These are phyloP conservation scores for Alectoris magna DNA, from an alignment of 2,797 vertebrate species.

Conservation along the genomic window DNA sequence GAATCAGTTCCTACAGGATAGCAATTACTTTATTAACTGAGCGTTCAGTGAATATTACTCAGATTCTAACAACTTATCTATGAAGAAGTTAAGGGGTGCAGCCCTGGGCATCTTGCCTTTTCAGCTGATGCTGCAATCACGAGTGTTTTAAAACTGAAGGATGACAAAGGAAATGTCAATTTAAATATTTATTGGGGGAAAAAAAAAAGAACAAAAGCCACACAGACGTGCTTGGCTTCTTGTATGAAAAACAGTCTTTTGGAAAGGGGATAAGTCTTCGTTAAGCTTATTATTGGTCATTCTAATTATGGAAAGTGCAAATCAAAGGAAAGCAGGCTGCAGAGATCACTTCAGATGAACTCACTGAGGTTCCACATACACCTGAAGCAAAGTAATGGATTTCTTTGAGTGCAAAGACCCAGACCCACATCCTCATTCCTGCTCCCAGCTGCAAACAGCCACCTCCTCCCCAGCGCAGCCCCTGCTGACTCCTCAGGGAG, in stretches of 20 bases:
- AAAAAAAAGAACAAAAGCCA: background rate
- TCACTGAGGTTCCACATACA: fast-evolving
- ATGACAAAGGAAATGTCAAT: background rate
- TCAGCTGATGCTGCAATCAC: background rate
- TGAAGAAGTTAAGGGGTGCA: background rate
- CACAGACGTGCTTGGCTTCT: background rate
- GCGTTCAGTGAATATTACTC: background rate
- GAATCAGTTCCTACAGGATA: background rate
- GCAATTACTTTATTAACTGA: background rate
- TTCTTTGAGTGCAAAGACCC: background rate
- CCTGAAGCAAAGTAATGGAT: background rate
- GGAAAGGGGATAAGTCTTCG: background rate
- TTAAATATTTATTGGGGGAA: background rate
- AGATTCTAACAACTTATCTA: background rate
- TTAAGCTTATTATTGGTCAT: background rate
- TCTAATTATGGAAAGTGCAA: background rate
- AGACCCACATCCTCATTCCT: background rate
- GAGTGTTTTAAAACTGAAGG: background rate
- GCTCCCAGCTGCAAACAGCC: background rate
- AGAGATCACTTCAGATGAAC: background rate
- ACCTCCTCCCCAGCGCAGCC: background rate
- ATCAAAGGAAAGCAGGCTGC: background rate
- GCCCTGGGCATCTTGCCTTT: background rate
- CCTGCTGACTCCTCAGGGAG: background rate
- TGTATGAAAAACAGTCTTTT: fast-evolving